Evolutionary conservation across 2,888 invertebrate species (phyloP), one percentile per base, ranked within the genome.

Genomic region (Lasioglossum calceatum): DNA sequence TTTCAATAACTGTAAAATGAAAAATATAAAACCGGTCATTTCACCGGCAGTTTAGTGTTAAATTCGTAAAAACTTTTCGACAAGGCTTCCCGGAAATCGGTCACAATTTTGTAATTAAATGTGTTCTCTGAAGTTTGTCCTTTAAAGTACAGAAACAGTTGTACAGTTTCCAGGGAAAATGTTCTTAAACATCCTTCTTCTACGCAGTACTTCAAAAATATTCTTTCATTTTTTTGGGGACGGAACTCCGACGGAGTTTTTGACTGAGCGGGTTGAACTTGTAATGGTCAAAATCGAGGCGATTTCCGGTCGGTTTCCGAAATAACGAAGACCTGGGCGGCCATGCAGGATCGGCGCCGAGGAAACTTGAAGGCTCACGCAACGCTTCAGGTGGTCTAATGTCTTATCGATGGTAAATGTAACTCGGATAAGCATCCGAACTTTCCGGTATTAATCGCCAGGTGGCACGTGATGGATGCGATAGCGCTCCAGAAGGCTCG

Each of bases 381-480:
- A 86, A 86, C 82, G 87, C 82, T 85, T 78, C 80, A 76, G 77
- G 85, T 88, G 85, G 85, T 78, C 81, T 90, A 90, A 90, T 90
- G 82, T 89, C 89, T 90, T 90, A 90, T 90, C 87, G 90, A 90
- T 91, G 84, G 84, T 80, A 82, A 91, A 88, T 90, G 90, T 89
- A 89, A 90, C 89, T 89, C 86, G 87, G 88, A 89, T 88, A 90
- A 88, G 85, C 88, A 89, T 85, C 86, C 78, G 79, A 90, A 87
- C 88, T 84, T 89, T 86, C 88, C 89, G 87, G 88, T 88, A 92
- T 92, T 93, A 93, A 94, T 93, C 92, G 93, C 91, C 85, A 88
- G 88, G 88, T 86, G 90, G 90, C 91, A 89, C 87, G 92, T 93
- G 93, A 94, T 94, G 91, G 93, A 94, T 92, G 93, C 84, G 91